phyloP scores from a whole-genome alignment of 2,113 vertebrate genomes.

The Barbus barbus region DNA sequence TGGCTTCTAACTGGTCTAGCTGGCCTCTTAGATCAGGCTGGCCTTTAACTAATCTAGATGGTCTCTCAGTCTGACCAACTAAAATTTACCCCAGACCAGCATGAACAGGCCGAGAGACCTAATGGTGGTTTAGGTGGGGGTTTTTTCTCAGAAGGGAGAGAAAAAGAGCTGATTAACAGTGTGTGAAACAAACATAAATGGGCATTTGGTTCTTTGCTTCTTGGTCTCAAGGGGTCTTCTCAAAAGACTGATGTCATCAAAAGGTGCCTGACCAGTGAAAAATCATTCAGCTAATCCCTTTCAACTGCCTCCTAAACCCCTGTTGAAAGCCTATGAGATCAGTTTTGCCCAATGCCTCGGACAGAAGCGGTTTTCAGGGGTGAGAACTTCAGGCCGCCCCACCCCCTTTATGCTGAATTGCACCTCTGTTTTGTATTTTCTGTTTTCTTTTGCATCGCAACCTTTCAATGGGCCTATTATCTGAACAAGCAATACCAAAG shows the following conservation, averaged over 20 bases:
- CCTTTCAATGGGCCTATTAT: constrained; percentile 24
- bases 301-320: neutral
- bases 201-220: neutral
- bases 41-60: neutral
- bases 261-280: neutral
- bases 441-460: neutral
- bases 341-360: neutral
- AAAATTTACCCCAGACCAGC: neutral
- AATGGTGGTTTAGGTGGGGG: neutral
- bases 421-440: constrained; percentile 23
- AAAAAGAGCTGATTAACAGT: neutral
- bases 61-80: neutral
- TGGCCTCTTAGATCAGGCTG: neutral
- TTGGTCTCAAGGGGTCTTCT: constrained; percentile 16
- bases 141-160: neutral
- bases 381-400: neutral
- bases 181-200: constrained; percentile 6
- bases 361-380: neutral
- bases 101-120: neutral
- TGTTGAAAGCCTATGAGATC: constrained; percentile 17
- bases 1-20: too few species aligned
- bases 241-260: constrained; percentile 1
- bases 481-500: constrained; percentile 17
- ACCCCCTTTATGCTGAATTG: neutral
- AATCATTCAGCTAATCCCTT: neutral